Evolutionary conservation across 2,113 vertebrate genomes (phyloP).

Genomic region (Ictalurus punctatus): DNA sequence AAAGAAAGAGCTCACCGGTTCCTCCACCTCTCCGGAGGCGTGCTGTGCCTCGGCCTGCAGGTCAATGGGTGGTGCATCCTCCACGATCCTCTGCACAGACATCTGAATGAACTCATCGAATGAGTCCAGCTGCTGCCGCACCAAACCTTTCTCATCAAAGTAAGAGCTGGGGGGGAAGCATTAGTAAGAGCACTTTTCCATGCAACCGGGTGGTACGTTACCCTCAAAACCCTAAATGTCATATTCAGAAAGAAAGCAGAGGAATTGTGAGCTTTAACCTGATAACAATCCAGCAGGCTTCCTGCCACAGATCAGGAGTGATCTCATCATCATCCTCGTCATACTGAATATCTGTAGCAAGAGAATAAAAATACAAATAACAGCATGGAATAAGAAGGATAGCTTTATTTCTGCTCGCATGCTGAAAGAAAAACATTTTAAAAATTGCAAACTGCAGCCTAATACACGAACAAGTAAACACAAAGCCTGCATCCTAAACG

Average conservation of each 20-base stretch:
- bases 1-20: slow-evolving; percentile 79
- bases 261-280: slow-evolving; percentile 72
- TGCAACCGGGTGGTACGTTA: not conserved
- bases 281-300: slow-evolving; percentile 98
- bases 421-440: not conserved
- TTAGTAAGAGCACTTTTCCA: no score
- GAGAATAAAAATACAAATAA: not conserved
- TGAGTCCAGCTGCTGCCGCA: slow-evolving; percentile 95
- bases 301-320: slow-evolving; percentile 96
- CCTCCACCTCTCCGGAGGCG: slow-evolving; percentile 94
- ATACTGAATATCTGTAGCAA: slow-evolving; percentile 88
- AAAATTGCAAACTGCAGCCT: not conserved
- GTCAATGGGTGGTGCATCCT: slow-evolving; percentile 96
- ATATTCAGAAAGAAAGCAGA: not conserved
- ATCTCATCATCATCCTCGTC: slow-evolving; percentile 99
- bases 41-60: slow-evolving; percentile 98
- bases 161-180: slow-evolving; percentile 80
- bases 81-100: slow-evolving; percentile 98
- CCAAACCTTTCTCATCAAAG: slow-evolving; percentile 97
- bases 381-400: not conserved
- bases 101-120: slow-evolving; percentile 99
- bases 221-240: not conserved
- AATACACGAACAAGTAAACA: not conserved
- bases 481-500: not conserved
- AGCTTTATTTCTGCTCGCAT: no score